Evolutionary conservation across 2,113 vertebrate species (phyloP).

Genomic region (Cygnus atratus): DNA sequence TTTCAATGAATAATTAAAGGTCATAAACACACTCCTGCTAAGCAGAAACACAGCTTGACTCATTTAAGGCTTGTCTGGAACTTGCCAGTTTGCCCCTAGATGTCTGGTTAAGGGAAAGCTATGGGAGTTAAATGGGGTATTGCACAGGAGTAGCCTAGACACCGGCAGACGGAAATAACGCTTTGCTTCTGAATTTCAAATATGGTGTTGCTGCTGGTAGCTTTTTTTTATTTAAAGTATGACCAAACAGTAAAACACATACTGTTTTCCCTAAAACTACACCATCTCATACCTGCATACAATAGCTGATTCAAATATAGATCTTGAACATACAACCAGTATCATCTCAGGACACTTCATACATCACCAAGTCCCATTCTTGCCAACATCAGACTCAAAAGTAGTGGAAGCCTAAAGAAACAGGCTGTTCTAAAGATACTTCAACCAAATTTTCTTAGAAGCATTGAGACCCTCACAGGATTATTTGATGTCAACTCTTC

Average conservation of each 20-base stretch:
- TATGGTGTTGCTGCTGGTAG: not conserved
- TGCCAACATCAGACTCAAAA: not conserved
- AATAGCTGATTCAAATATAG: not conserved
- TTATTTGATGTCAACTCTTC: not conserved
- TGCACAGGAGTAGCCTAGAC: not conserved
- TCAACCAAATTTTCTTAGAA: not conserved
- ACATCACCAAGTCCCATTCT: not conserved
- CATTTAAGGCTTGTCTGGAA: not conserved
- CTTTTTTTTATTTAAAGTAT: not conserved
- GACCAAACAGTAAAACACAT: not conserved
- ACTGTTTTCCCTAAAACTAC: not conserved
- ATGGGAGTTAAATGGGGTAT: not conserved
- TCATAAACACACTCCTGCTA: not conserved
- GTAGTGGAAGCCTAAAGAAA: not conserved
- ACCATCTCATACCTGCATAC: not conserved
- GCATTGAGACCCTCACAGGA: not conserved
- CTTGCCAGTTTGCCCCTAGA: not conserved
- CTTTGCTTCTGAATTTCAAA: not conserved
- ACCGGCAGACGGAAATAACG: not conserved
- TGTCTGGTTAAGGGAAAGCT: not conserved
- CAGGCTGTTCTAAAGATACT: not conserved
- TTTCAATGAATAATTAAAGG: constrained; percentile 30
- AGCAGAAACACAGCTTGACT: not conserved
- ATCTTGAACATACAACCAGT: not conserved
- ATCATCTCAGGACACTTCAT: not conserved